Percentiles rank a stretch among this genome's conserved stretches.
phyloP scores from a whole-genome alignment of 1,140 invertebrate genomes.

The Drosophila subobscura region DNA sequence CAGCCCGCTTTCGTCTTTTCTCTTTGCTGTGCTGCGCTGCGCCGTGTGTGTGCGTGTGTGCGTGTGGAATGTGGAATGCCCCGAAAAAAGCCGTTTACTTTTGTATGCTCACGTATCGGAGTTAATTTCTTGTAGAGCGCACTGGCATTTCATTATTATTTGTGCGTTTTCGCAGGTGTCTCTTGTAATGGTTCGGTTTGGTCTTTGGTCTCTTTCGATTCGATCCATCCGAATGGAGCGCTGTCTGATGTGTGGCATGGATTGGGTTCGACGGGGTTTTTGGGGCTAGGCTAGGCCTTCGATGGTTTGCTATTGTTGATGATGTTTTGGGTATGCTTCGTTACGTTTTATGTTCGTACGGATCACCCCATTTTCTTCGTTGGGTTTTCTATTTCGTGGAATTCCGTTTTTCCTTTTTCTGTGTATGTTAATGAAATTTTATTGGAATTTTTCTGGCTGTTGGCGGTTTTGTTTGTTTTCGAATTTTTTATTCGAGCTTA shows the following conservation, averaged over 20 bases:
- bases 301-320: background rate
- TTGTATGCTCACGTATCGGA: constrained; percentile 63
- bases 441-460: constrained; percentile 56
- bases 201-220: constrained; percentile 17
- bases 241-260: constrained; percentile 10
- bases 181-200: constrained; percentile 52
- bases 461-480: constrained; percentile 55
- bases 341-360: constrained; percentile 51
- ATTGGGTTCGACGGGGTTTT: constrained; percentile 23
- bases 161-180: constrained; percentile 65
- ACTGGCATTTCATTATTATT: constrained; percentile 63
- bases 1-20: constrained; percentile 20
- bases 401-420: constrained; percentile 27
- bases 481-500: constrained; percentile 65
- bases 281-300: constrained; percentile 17
- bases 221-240: constrained; percentile 1
- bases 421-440: constrained; percentile 66
- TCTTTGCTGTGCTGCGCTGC: background rate
- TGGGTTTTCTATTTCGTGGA: constrained; percentile 36
- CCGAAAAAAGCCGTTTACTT: constrained; percentile 52
- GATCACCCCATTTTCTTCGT: constrained; percentile 20
- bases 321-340: constrained; percentile 46
- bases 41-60: background rate
- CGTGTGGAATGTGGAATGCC: constrained; percentile 28
- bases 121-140: constrained; percentile 71